A percentile compares a stretch with the other conserved stretches of the same genome.
These are phyloP conservation scores for Macaca mulatta DNA, from an alignment of 2,113 vertebrate species.

Conservation along the genomic window DNA sequence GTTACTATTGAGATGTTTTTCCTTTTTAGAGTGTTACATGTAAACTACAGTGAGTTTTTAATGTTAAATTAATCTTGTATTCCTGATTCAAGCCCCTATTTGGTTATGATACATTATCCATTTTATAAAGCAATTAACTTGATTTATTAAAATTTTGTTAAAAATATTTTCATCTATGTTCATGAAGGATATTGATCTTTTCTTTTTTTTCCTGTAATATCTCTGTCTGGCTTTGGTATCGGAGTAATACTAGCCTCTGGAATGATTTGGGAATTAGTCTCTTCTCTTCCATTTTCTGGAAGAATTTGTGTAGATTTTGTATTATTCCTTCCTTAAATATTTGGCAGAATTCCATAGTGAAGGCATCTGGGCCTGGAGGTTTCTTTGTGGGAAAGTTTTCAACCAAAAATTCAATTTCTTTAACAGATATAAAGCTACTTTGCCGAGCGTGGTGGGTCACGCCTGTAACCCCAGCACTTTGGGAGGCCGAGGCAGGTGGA, in stretches of 20 bases:
- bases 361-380: neutral
- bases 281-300: neutral
- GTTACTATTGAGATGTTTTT: neutral
- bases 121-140: neutral
- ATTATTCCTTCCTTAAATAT: neutral
- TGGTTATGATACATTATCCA: neutral
- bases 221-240: neutral
- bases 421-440: neutral
- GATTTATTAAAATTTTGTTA: neutral
- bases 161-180: neutral
- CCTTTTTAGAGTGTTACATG: neutral
- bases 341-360: neutral
- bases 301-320: neutral
- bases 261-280: neutral
- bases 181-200: neutral
- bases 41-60: neutral
- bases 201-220: neutral
- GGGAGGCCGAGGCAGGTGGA: rapidly evolving
- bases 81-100: neutral
- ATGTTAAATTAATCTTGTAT: neutral
- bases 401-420: neutral
- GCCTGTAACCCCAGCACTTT: too few relatives aligned
- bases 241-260: neutral
- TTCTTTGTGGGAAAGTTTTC: neutral
- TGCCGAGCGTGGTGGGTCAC: rapidly evolving